Conservation (phyloP, 2,113 vertebrate genomes). For the Diphyllodes magnificus region DNA sequence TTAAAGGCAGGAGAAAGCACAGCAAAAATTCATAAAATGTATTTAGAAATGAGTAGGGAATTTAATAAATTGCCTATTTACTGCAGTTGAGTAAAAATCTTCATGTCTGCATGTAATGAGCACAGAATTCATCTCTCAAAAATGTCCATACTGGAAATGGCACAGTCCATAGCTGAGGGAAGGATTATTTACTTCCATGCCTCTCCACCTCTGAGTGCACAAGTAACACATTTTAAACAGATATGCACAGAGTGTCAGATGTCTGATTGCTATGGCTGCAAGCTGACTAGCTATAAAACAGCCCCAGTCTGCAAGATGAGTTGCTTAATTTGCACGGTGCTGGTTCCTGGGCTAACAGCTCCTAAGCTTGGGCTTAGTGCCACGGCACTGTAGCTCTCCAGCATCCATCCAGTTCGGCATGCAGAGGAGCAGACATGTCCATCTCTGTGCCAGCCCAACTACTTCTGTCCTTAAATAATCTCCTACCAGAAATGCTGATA, state of each 20-base stretch:
- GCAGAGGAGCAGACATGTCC: neutral
- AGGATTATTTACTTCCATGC: neutral
- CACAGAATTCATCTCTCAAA: neutral
- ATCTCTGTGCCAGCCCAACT: neutral
- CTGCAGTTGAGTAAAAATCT: neutral
- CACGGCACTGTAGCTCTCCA: accelerated
- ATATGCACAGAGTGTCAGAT: neutral
- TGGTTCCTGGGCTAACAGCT: neutral
- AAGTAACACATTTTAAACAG: neutral
- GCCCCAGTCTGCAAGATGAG: neutral
- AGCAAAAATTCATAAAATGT: neutral
- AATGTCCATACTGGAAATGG: neutral
- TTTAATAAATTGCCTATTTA: neutral
- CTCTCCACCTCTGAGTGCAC: neutral
- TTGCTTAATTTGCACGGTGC: neutral
- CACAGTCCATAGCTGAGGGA: neutral
- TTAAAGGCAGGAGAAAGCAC: neutral
- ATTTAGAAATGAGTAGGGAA: neutral
- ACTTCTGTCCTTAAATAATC: neutral
- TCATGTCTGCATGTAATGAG: neutral
- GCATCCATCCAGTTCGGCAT: neutral
- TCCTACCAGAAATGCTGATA: neutral
- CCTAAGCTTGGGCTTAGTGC: neutral
- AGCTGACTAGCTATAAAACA: neutral
- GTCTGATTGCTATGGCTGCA: neutral